phyloP scores from a whole-genome alignment of 2,888 invertebrate genomes.

The Coecobrya sp. region DNA sequence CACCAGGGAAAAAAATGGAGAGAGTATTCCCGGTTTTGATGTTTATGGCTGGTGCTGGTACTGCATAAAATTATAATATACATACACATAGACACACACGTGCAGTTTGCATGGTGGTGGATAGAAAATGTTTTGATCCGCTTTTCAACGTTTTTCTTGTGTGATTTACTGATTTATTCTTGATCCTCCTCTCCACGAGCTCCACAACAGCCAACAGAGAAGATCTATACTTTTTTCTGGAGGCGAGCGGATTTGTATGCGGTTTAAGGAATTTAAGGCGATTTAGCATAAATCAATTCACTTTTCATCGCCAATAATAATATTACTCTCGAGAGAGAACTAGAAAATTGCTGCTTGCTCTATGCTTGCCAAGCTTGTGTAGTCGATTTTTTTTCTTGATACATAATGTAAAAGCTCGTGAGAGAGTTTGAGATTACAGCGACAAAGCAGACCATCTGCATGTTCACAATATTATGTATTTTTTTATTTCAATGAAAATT shows the following conservation, averaged over 20 bases:
- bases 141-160: slow-evolving; percentile 30
- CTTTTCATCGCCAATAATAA: slow-evolving; percentile 41
- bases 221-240: neutral
- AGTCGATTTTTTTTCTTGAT: too few species aligned
- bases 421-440: neutral
- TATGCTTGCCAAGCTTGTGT: neutral
- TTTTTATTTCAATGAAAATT: too few species aligned
- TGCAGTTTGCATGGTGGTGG: neutral
- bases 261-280: slow-evolving; percentile 34
- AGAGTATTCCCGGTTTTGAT: neutral
- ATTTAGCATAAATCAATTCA: slow-evolving; percentile 57
- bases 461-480: too few species aligned
- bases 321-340: neutral
- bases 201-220: neutral
- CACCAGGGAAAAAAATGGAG: neutral
- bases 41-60: slow-evolving; percentile 16
- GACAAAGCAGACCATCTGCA: neutral
- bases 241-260: slow-evolving; percentile 40
- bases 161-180: slow-evolving; percentile 33
- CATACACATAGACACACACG: neutral
- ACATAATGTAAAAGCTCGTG: neutral
- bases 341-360: neutral
- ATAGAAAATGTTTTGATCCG: slow-evolving; percentile 6
- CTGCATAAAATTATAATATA: slow-evolving; percentile 42
- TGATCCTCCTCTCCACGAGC: slow-evolving; percentile 10